Percentiles rank a stretch among this genome's conserved stretches.
Conservation (phyloP, 1,140 invertebrate species). For the Tigriopus japonicus region DNA sequence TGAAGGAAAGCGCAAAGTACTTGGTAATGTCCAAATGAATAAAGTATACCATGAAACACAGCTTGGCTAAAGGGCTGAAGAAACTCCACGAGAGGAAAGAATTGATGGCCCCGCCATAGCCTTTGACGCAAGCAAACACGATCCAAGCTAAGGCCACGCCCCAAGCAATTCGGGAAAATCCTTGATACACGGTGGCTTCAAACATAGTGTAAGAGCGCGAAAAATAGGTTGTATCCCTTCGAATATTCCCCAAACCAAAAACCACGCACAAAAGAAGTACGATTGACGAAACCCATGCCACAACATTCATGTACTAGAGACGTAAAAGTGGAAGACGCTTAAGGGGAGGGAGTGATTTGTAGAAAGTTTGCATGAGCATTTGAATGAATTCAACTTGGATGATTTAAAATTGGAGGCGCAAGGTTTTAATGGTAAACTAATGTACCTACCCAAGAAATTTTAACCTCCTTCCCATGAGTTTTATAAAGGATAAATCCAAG, state of each 20-base stretch:
- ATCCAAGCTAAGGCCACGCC: constrained; percentile 62
- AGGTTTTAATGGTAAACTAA: no score
- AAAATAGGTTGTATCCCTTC: not conserved
- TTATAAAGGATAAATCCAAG: constrained; percentile 8
- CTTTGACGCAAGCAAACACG: constrained; percentile 66
- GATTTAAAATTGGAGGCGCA: no score
- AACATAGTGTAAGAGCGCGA: not conserved
- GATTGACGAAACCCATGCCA: not conserved
- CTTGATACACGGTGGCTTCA: constrained; percentile 51
- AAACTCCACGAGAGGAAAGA: constrained; percentile 53
- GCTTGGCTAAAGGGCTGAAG: constrained; percentile 56
- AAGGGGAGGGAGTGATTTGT: no score
- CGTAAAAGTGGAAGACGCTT: no score
- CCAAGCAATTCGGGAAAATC: constrained; percentile 64
- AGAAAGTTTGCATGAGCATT: no score
- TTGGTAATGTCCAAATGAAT: constrained; percentile 35
- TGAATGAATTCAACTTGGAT: no score
- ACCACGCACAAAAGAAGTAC: constrained; percentile 5
- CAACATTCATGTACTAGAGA: not conserved
- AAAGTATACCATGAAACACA: constrained; percentile 77
- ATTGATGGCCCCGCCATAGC: constrained; percentile 56
- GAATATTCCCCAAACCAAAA: not conserved
- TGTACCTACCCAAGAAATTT: constrained; percentile 10
- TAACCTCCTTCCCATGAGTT: constrained; percentile 6
- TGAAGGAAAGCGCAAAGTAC: not conserved